phyloP scores from a whole-genome alignment of 2,888 invertebrate species.

The Lasioglossum morio region DNA sequence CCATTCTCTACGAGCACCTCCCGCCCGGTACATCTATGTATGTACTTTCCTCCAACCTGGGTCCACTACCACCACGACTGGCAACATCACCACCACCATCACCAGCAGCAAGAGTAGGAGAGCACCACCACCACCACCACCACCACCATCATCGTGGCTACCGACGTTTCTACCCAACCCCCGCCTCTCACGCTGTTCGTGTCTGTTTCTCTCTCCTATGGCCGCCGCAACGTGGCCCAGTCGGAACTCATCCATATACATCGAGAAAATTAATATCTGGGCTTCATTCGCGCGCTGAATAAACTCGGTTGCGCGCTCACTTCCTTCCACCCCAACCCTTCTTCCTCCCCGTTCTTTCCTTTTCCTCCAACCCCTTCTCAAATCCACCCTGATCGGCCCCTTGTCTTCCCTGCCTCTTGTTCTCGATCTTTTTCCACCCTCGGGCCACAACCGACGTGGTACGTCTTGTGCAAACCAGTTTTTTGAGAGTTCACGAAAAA shows the following conservation, averaged over 20 bases:
- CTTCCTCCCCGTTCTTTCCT: constrained; percentile 22
- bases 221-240: constrained; percentile 70
- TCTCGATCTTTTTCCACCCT: constrained; percentile 18
- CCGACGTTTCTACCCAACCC: constrained; percentile 20
- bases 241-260: constrained; percentile 83
- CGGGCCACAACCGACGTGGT: not conserved
- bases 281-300: constrained; percentile 79
- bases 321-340: constrained; percentile 35
- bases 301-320: constrained; percentile 74
- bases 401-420: constrained; percentile 36
- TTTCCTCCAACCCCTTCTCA: constrained; percentile 7
- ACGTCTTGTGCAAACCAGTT: not conserved
- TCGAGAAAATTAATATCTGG: constrained; percentile 83
- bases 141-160: constrained; percentile 40
- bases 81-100: constrained; percentile 19
- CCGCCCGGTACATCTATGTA: constrained; percentile 56
- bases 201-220: constrained; percentile 25
- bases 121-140: constrained; percentile 25
- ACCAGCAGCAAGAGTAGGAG: not conserved
- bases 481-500: not conserved
- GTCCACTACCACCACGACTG: constrained; percentile 32
- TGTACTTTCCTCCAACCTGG: constrained; percentile 43
- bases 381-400: constrained; percentile 52
- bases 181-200: constrained; percentile 5
- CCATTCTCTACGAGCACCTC: constrained; percentile 68